phyloP scores from a whole-genome alignment of 2,888 invertebrate genomes.

The Ornithoptera priamus region DNA sequence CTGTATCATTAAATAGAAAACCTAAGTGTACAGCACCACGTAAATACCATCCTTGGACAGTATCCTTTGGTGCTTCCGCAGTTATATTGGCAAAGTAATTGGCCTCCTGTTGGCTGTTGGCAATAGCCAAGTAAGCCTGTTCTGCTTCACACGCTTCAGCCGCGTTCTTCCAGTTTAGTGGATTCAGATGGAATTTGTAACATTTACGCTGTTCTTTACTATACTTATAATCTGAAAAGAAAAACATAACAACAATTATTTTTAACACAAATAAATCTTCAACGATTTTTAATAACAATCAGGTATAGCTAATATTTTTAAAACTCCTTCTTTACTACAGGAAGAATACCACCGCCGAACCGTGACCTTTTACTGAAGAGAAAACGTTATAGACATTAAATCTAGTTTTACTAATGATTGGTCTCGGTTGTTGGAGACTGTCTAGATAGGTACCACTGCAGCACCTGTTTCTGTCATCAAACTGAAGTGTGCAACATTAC shows the following conservation, averaged over 20 bases:
- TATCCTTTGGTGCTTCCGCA: slow-evolving; percentile 43
- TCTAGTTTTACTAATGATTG: too few relatives aligned
- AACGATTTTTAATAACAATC: too few relatives aligned
- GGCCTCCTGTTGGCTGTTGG: slow-evolving; percentile 52
- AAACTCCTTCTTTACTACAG: too few relatives aligned
- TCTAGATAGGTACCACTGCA: too few relatives aligned
- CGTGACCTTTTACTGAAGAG: too few relatives aligned
- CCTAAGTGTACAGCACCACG: slow-evolving; percentile 47
- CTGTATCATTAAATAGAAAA: slow-evolving; percentile 35
- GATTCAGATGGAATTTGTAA: slow-evolving; percentile 60
- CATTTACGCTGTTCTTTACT: slow-evolving; percentile 46
- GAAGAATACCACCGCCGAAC: too few relatives aligned
- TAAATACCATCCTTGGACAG: slow-evolving; percentile 40
- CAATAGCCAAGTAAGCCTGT: slow-evolving; percentile 54
- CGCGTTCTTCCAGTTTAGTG: slow-evolving; percentile 58
- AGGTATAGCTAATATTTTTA: too few relatives aligned
- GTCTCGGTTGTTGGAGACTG: too few relatives aligned
- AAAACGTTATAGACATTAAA: too few relatives aligned
- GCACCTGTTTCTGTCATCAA: too few relatives aligned
- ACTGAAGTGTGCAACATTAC: too few relatives aligned
- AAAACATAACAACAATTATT: background rate
- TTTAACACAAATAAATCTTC: too few relatives aligned
- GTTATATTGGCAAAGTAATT: slow-evolving; percentile 45
- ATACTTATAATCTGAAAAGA: slow-evolving; percentile 50
- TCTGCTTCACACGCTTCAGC: slow-evolving; percentile 52